Conservation (phyloP, 2,888 invertebrate species). For the Pelosia muscerda region DNA sequence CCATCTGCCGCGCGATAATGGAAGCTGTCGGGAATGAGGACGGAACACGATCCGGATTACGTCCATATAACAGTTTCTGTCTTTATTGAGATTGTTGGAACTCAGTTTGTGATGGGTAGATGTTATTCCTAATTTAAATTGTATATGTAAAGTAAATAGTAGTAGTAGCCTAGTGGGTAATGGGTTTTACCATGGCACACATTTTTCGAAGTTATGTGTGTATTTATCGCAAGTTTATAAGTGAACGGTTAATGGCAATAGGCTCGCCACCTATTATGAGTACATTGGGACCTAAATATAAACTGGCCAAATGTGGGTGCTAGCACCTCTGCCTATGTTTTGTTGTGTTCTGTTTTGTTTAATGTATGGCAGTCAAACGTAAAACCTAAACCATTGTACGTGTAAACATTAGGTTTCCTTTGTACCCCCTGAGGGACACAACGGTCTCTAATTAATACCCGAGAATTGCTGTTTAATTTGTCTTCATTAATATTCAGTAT, state of each 20-base stretch:
- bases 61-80: slow-evolving; percentile 7
- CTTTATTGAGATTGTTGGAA: background rate
- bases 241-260: too few relatives aligned
- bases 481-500: slow-evolving; percentile 24
- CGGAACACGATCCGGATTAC: slow-evolving; percentile 34
- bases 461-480: slow-evolving; percentile 21
- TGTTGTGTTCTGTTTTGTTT: too few relatives aligned
- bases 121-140: background rate
- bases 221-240: too few relatives aligned
- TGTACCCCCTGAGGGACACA: background rate
- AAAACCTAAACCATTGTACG: background rate
- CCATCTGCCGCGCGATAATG: slow-evolving; percentile 54
- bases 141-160: background rate
- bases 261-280: too few relatives aligned
- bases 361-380: too few relatives aligned
- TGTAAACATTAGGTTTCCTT: slow-evolving; percentile 1
- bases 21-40: slow-evolving; percentile 47
- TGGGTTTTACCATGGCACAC: too few relatives aligned
- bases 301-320: too few relatives aligned
- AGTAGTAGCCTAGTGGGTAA: too few relatives aligned
- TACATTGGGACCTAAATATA: too few relatives aligned
- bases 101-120: background rate
- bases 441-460: slow-evolving; percentile 17
- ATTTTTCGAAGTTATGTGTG: too few relatives aligned
- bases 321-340: too few relatives aligned